Conservation (phyloP, 2,113 vertebrate genomes). For the Alethe castanea region DNA sequence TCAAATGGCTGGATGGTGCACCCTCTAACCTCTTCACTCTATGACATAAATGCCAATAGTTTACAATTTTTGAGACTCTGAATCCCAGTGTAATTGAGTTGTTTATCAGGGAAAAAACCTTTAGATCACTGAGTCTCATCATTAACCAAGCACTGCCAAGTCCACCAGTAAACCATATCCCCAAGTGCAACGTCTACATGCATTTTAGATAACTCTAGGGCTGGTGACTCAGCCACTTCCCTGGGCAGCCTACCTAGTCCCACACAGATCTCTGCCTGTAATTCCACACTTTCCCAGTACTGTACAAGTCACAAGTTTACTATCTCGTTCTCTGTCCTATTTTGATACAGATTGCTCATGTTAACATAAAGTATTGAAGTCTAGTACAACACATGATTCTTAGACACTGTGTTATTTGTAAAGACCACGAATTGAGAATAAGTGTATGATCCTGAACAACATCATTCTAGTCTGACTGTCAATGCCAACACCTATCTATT, state of each 20-base stretch:
- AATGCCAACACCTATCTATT: background rate
- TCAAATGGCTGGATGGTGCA: background rate
- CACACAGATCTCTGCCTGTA: background rate
- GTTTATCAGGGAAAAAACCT: background rate
- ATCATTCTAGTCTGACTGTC: background rate
- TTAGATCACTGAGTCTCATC: background rate
- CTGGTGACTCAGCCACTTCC: background rate
- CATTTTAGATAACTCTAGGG: background rate
- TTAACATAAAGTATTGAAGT: background rate
- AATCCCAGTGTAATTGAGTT: background rate
- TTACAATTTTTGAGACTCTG: background rate
- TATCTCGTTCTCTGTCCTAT: background rate
- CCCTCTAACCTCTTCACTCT: background rate
- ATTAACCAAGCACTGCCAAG: background rate
- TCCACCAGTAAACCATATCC: background rate
- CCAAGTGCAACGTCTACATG: too few species aligned
- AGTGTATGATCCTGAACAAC: background rate
- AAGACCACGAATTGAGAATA: background rate
- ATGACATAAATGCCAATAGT: background rate
- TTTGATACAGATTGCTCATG: background rate
- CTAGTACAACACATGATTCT: background rate
- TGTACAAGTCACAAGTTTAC: background rate
- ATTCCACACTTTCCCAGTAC: background rate
- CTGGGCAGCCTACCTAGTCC: background rate
- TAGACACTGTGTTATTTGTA: background rate